Evolutionary conservation across 2,797 vertebrate genomes (phyloP), one percentile per base, ranked within the genome.

Genomic region (Phoeniculus purpureus): DNA sequence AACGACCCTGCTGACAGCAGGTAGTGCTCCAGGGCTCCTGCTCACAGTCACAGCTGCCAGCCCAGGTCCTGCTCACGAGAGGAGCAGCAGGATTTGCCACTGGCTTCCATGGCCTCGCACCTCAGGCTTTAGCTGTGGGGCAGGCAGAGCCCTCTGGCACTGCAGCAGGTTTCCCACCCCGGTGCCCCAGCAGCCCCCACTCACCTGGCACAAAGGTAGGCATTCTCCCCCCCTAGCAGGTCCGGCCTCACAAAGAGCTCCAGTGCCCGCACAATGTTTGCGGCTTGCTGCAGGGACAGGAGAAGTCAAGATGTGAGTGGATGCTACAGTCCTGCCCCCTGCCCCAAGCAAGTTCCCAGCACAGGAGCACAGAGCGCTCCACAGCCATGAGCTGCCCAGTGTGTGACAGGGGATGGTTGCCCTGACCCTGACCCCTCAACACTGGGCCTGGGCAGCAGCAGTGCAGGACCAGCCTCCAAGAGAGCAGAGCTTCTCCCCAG

Each of bases 121-220:
- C 34, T 79, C 27, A 11, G 0, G 0, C 40, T 15, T 81, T 11
- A 78, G 59, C 31, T 4, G 0, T 0, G 5, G 6, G 23, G 43
- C 37, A 29, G 40, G 48, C 6, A 21, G 12, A 32, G 64, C 64
- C 48, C 56, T 45, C 34, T 45, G 1, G 0, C 2, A 16, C 0
- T 2, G 13, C 12, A 1, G 48, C 26, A 55, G 29, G 27, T 27
- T 75, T 14, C 10, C n/a, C 19, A 9, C 7, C 15, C 18, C 43
- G 43, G 43, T 14, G 13, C 4, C 1, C 29, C 78, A 5, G 0
- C 31, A 43, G 52, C 12, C 47, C 18, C 31, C 3, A 43, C 67
- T 83, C 96, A 99, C 99, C 97, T 98, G 73, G 98, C 98, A 92
- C 99, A 99, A 98, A 99, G 98, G 96, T 99, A 99, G 76, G 99